These are phyloP conservation scores for Salarias fasciatus DNA, from an alignment of 2,797 vertebrate genomes.

Conservation along the genomic window DNA sequence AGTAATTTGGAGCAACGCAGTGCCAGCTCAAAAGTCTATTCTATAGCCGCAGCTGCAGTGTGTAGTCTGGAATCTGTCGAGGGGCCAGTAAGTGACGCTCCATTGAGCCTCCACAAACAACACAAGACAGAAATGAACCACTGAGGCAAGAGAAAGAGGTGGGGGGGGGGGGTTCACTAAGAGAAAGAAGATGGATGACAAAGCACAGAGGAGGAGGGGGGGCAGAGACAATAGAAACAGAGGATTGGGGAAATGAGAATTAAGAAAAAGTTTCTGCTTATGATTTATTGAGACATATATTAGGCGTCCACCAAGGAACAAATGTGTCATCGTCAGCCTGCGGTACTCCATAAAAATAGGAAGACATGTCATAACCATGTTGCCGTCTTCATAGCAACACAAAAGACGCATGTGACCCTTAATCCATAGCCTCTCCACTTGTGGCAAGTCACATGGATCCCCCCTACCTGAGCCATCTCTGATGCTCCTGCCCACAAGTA, in stretches of 20 bases:
- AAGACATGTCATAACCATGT: conserved; percentile 3
- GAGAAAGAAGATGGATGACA: conserved; percentile 62
- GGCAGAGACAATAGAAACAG: conserved; percentile 27
- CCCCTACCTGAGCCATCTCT: conserved; percentile 48
- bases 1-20: conserved; percentile 67
- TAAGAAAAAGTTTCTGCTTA: conserved; percentile 22
- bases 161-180: conserved; percentile 45
- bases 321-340: conserved; percentile 20
- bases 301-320: conserved; percentile 1
- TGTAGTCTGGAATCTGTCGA: conserved; percentile 74
- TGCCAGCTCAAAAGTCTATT: conserved; percentile 62
- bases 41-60: conserved; percentile 73
- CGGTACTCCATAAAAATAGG: conserved; percentile 10
- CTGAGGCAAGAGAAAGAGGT: conserved; percentile 64
- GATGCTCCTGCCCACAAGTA: conserved; percentile 27
- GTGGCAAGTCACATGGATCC: conserved; percentile 56
- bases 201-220: conserved; percentile 41
- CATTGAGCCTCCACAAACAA: conserved; percentile 78
- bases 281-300: conserved; percentile 41
- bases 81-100: conserved; percentile 78
- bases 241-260: conserved; percentile 7
- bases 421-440: conserved; percentile 44
- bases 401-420: conserved; percentile 42
- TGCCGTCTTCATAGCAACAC: conserved; percentile 13
- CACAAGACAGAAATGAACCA: conserved; percentile 72